Evolutionary conservation across 2,113 vertebrate genomes (phyloP).

Genomic region (Plotosus lineatus): DNA sequence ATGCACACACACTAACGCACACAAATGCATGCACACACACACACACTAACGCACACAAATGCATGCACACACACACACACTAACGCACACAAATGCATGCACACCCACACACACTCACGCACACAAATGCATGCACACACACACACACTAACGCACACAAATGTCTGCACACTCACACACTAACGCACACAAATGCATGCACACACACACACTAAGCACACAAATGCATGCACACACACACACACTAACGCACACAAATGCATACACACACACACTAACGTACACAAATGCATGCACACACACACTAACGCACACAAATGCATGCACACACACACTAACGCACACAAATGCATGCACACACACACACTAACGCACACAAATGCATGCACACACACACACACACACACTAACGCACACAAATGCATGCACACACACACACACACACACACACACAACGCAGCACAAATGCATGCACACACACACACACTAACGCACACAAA

Average conservation of each 20-base stretch:
- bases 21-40: conserved; percentile 7
- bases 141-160: conserved; percentile 22
- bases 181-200: not conserved
- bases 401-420: conserved; percentile 7
- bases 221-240: conserved; percentile 10
- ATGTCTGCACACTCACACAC: too few species aligned
- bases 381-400: too few species aligned
- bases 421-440: conserved; percentile 15
- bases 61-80: conserved; percentile 18
- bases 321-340: conserved; percentile 19
- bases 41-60: too few species aligned
- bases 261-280: conserved; percentile 22
- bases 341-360: too few species aligned
- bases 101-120: conserved; percentile 13
- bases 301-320: conserved; percentile 5
- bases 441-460: conserved; percentile 22
- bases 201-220: not conserved
- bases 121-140: not conserved
- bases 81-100: too few species aligned
- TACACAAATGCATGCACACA: not conserved
- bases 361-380: conserved; percentile 13
- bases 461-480: not conserved
- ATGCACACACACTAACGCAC: conserved; percentile 6
- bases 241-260: too few species aligned
- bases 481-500: conserved; percentile 7